These are phyloP conservation scores for Parazoanthus swiftii DNA, from an alignment of 92 coral and sea anemone species.

Conservation along the genomic window DNA sequence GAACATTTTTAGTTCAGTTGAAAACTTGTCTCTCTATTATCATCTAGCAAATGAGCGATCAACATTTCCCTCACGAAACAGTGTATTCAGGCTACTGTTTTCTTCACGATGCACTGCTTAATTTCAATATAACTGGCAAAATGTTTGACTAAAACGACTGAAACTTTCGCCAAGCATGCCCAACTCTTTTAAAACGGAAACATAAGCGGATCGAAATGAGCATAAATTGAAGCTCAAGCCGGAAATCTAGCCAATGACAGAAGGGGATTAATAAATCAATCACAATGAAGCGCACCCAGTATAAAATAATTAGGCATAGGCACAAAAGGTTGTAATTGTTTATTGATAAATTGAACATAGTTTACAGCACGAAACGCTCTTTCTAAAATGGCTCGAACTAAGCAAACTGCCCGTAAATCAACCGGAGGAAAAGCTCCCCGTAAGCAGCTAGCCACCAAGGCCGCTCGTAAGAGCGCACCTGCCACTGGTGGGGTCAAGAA, in stretches of 20 bases:
- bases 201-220: neutral
- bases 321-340: neutral
- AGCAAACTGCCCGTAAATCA: neutral
- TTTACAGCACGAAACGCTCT: neutral
- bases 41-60: neutral
- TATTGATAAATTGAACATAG: neutral
- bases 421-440: no score
- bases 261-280: neutral
- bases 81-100: neutral
- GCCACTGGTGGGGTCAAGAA: slow-evolving; percentile 98
- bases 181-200: neutral
- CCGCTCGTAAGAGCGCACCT: slow-evolving; percentile 55
- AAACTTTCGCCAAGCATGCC: neutral
- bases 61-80: neutral
- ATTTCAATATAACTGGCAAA: no score
- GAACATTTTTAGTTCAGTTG: neutral
- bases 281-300: neutral
- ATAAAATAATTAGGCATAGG: no score
- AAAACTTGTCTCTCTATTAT: neutral
- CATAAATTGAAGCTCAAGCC: no score
- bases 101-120: neutral
- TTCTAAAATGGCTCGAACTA: neutral
- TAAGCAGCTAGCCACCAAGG: no score
- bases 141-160: neutral
- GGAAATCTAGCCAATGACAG: neutral